These are phyloP conservation scores for Microctonus brassicae DNA, from an alignment of 2,888 invertebrate genomes.

Conservation along the genomic window DNA sequence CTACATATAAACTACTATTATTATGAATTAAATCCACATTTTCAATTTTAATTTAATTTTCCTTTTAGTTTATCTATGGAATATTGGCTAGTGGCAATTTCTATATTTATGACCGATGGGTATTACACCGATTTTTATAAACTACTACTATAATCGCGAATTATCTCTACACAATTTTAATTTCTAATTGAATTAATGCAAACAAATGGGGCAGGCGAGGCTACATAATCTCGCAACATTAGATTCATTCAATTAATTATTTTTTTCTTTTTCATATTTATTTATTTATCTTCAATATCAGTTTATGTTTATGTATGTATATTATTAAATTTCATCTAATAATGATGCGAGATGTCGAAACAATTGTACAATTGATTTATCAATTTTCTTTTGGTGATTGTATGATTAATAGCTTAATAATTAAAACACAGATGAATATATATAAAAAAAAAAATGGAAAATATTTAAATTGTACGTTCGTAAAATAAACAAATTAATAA, in stretches of 20 bases:
- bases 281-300: neutral
- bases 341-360: neutral
- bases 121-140: constrained; percentile 38
- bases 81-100: constrained; percentile 40
- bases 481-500: too few relatives aligned
- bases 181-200: constrained; percentile 3
- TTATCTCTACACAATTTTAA: constrained; percentile 15
- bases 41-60: constrained; percentile 18
- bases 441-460: too few relatives aligned
- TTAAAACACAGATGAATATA: neutral
- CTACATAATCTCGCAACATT: constrained; percentile 1
- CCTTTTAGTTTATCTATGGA: constrained; percentile 32
- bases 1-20: constrained; percentile 42
- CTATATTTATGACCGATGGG: constrained; percentile 36
- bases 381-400: too few relatives aligned
- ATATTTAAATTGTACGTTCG: too few relatives aligned
- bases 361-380: neutral
- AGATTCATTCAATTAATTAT: neutral
- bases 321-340: neutral
- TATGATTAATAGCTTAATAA: too few relatives aligned
- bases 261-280: neutral
- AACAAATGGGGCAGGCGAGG: constrained; percentile 25
- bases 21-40: constrained; percentile 41
- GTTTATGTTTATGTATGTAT: neutral
- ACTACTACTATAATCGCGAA: constrained; percentile 12